Conservation (phyloP, 2,113 vertebrate genomes). For the Myxocyprinus asiaticus region DNA sequence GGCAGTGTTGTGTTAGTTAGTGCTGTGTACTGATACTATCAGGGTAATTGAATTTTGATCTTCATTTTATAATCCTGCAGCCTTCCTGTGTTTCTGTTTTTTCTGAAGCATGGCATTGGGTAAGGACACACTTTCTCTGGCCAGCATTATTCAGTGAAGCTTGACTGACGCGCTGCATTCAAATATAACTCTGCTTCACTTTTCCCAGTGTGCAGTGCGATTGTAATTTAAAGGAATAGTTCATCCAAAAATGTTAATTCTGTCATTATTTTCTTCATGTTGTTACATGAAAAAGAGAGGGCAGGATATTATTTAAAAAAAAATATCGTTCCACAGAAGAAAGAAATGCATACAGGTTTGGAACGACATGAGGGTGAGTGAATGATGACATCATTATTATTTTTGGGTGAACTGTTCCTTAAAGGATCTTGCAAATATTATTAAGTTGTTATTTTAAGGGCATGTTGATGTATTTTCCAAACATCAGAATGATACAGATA, state of each 20-base stretch:
- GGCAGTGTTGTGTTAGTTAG: constrained; percentile 28
- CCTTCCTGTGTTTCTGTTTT: not conserved
- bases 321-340: no score
- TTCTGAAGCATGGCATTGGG: constrained; percentile 44
- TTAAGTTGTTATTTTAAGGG: not conserved
- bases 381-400: no score
- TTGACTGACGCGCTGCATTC: not conserved
- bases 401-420: no score
- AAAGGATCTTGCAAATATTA: not conserved
- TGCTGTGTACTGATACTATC: constrained; percentile 69
- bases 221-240: not conserved
- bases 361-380: no score
- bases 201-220: constrained; percentile 1
- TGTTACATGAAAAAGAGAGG: no score
- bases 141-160: constrained; percentile 60
- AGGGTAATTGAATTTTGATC: constrained; percentile 72
- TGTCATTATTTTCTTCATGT: no score
- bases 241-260: no score
- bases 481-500: no score
- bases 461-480: not conserved
- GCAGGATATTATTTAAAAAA: no score
- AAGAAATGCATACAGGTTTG: constrained; percentile 30
- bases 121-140: constrained; percentile 55
- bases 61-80: constrained; percentile 39
- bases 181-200: constrained; percentile 16